phyloP scores from a whole-genome alignment of 2,113 vertebrate genomes.

The Malurus alboscapulatus region DNA sequence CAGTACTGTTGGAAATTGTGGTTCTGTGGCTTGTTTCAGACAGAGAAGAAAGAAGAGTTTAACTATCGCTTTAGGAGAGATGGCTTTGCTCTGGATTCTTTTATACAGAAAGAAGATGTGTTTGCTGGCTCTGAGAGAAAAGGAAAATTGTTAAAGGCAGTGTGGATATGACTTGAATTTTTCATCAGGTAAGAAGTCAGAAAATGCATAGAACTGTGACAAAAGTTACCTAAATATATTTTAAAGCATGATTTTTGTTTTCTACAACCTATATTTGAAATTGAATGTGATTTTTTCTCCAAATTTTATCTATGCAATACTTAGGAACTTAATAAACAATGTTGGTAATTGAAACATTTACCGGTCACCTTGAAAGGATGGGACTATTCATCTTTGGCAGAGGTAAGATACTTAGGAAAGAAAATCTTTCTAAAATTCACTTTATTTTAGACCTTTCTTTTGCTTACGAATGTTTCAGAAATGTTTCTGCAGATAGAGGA shows the following conservation, averaged over 20 bases:
- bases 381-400: not conserved
- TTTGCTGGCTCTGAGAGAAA: constrained; percentile 26
- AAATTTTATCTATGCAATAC: not conserved
- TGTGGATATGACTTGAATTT: constrained; percentile 37
- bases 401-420: not conserved
- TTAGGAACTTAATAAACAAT: not conserved
- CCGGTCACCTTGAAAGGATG: not conserved
- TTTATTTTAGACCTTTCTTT: not conserved
- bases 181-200: constrained; percentile 66
- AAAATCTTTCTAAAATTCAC: not conserved
- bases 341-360: not conserved
- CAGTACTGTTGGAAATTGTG: not conserved
- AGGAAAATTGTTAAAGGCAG: constrained; percentile 12
- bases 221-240: constrained; percentile 29
- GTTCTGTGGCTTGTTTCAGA: not conserved
- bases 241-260: constrained; percentile 1
- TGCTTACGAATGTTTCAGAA: not conserved
- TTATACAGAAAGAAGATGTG: not conserved
- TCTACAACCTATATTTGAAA: not conserved
- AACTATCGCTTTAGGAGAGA: not conserved
- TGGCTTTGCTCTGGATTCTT: constrained; percentile 8
- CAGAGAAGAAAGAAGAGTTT: constrained; percentile 37
- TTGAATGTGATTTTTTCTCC: not conserved
- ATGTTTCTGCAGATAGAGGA: not conserved
- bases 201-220: not conserved